phyloP scores from a whole-genome alignment of 2,888 invertebrate genomes.

The Ceramica pisi region DNA sequence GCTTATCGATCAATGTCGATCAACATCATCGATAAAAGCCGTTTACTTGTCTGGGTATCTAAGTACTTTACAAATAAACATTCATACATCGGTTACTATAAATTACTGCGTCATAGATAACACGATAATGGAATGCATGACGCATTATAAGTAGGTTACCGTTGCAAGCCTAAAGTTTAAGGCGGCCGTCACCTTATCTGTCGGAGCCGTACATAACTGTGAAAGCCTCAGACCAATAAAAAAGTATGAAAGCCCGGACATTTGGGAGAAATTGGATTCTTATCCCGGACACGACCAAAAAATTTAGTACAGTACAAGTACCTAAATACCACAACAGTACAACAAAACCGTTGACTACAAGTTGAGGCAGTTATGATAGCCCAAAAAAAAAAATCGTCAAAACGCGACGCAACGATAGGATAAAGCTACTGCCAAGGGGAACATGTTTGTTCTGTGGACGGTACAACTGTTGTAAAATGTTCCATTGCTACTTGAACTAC shows the following conservation, averaged over 20 bases:
- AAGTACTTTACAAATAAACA: background rate
- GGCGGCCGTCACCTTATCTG: too few relatives aligned
- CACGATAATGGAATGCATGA: background rate
- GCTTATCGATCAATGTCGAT: too few relatives aligned
- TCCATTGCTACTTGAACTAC: background rate
- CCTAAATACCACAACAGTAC: background rate
- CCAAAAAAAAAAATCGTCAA: slow-evolving; percentile 4
- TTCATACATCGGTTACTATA: background rate
- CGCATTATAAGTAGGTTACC: background rate
- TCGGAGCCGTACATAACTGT: too few relatives aligned
- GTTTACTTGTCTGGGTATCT: background rate
- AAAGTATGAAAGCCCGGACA: too few relatives aligned
- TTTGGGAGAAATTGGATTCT: too few relatives aligned
- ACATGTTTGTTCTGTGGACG: background rate
- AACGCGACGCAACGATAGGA: slow-evolving; percentile 5
- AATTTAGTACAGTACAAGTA: too few relatives aligned
- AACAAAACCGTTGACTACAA: background rate
- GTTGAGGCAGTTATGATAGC: background rate
- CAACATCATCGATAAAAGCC: too few relatives aligned
- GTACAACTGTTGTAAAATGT: background rate
- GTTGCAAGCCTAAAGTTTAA: background rate
- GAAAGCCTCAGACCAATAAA: too few relatives aligned
- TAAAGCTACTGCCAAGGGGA: background rate
- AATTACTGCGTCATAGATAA: background rate
- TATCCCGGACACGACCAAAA: too few relatives aligned